Base-by-base conservation (phyloP, 2,113 vertebrate genomes). In the Salvelinus namaycush region DNA sequence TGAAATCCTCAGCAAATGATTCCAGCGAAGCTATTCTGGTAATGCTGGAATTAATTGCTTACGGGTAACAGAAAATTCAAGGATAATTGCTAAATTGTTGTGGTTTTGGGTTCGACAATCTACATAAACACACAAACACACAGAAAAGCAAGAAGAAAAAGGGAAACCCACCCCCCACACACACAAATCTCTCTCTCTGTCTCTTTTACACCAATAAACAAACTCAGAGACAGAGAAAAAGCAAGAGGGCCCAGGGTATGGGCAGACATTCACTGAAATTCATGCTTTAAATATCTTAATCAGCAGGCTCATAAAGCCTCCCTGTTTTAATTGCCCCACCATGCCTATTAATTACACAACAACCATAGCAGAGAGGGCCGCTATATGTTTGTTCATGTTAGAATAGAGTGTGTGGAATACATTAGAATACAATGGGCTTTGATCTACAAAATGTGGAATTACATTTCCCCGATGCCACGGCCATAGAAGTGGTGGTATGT, bases 261-360 rank as follows among this genome's bases (percentile, higher is more conserved):
- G 75, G 73, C 70, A 72, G 74, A 73, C 69, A 79, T 79, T 86
- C 80, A 86, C 84, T 86, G 78, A 78, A 74, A 86, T 84, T 88
- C 83, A 77, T 81, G 78, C 84, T 89, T 91, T 89, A 91, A 91
- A 92, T 85, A 89, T 90, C 87, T 85, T 89, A 91, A 92, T 93
- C 89, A 93, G 89, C 79, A 82, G 83, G 80, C 82, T 78, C 82
- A 90, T 90, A 91, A 92, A 92, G 83, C 85, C 75, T 85, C 81
- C 84, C 70, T 57, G 86, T 90, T 93, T 91, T 89, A 93, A 93
- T 93, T 93, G 90, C 88, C 87, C 89, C 88, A 64, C 84, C 82
- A 91, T 89, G 87, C 87, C 85, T 87, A 91, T 93, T 93, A 92
- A 92, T 93, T 91, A 91, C 84, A 87, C 74, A 89, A 86, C 87